These are phyloP conservation scores for Lates japonicus DNA, from an alignment of 2,797 vertebrate species.

Conservation along the genomic window DNA sequence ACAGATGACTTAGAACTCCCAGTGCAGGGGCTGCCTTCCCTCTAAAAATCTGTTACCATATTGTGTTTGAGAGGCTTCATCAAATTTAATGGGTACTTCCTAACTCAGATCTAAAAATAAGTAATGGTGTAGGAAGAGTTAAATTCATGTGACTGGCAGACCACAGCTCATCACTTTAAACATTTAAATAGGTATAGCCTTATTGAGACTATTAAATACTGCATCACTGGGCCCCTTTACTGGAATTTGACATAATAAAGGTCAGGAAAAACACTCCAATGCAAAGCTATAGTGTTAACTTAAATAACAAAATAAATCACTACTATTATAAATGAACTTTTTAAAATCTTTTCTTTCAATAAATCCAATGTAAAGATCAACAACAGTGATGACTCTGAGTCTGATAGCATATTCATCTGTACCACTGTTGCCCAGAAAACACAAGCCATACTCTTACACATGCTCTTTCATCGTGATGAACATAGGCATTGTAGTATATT, in stretches of 20 bases:
- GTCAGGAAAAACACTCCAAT: conserved; percentile 12
- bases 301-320: conserved; percentile 8
- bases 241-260: conserved; percentile 6
- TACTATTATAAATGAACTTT: background rate
- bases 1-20: conserved; percentile 68
- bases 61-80: conserved; percentile 71
- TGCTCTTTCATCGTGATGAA: background rate
- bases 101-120: conserved; percentile 60
- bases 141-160: conserved; percentile 21
- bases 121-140: conserved; percentile 33
- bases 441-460: background rate
- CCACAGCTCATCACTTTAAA: conserved; percentile 27
- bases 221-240: conserved; percentile 19
- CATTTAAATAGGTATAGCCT: conserved; percentile 18
- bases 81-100: conserved; percentile 57
- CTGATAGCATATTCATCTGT: background rate
- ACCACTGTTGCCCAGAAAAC: background rate
- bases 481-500: background rate
- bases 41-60: conserved; percentile 71
- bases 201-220: background rate
- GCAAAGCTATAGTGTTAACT: background rate
- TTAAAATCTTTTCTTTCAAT: background rate
- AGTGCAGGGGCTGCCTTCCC: conserved; percentile 40
- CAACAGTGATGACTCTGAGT: background rate
- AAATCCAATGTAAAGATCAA: background rate